A percentile compares a stretch with the other conserved stretches of the same genome.
Conservation (phyloP, 2,888 invertebrate species). For the Pardosa pseudoannulata region DNA sequence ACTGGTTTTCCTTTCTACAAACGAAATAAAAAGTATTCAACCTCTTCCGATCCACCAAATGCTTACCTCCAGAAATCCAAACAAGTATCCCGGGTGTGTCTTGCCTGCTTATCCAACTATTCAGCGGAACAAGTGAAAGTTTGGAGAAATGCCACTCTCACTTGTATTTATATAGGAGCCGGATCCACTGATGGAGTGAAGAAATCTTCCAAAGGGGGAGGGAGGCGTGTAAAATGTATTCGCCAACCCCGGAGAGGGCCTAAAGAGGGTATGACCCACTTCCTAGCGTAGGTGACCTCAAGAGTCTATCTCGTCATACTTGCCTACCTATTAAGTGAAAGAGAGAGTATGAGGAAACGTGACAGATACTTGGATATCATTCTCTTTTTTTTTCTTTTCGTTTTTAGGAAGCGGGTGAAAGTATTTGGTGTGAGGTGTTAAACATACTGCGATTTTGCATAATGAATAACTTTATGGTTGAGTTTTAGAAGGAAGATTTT, state of each 20-base stretch:
- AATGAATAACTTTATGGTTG: no score
- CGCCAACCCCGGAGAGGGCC: constrained; percentile 29
- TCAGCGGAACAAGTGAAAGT: constrained; percentile 50
- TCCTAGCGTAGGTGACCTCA: constrained; percentile 52
- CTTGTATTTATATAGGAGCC: constrained; percentile 43
- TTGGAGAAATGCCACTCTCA: constrained; percentile 21
- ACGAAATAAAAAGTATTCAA: no score
- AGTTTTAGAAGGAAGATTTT: no score
- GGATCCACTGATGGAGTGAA: not conserved
- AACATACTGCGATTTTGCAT: no score
- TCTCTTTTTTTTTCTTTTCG: no score
- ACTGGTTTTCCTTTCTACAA: no score
- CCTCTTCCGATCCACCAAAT: not conserved
- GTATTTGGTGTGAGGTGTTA: no score
- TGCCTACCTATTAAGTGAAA: not conserved
- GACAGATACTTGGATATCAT: not conserved
- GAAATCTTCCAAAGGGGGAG: not conserved
- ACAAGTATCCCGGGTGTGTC: not conserved
- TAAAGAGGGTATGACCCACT: constrained; percentile 61
- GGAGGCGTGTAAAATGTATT: constrained; percentile 13
- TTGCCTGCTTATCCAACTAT: not conserved
- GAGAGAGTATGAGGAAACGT: not conserved
- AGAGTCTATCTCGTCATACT: not conserved
- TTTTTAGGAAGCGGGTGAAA: not conserved
- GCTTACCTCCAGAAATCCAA: not conserved